Percentiles rank a stretch among this genome's conserved stretches.
Conservation (phyloP, 2,113 vertebrate species). For the Erythrocebus patas region DNA sequence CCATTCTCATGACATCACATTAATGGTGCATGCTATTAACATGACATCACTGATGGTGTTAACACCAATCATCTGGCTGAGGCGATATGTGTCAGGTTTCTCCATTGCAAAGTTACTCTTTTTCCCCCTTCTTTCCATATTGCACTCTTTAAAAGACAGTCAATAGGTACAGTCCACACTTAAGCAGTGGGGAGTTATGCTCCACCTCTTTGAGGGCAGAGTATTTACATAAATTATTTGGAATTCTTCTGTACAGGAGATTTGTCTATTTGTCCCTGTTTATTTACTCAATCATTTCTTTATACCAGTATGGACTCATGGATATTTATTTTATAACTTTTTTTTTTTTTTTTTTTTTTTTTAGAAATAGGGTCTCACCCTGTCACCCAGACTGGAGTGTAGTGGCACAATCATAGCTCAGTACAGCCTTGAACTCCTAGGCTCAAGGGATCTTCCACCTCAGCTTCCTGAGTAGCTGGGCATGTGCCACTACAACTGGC, state of each 20-base stretch:
- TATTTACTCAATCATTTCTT: not conserved
- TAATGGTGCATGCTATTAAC: not conserved
- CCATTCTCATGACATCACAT: not conserved
- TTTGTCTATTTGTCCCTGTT: not conserved
- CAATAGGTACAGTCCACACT: not conserved
- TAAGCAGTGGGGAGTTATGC: not conserved
- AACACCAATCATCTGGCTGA: not conserved
- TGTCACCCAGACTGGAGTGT: no score
- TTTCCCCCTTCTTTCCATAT: not conserved
- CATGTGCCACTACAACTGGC: no score
- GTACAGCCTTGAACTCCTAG: no score
- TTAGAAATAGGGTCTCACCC: no score
- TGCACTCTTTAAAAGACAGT: not conserved
- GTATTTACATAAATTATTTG: not conserved
- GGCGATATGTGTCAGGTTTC: not conserved
- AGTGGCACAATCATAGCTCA: no score
- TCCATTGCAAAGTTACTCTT: not conserved
- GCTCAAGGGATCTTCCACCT: no score
- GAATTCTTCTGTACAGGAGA: not conserved
- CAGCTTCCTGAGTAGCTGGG: no score
- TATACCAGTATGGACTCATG: not conserved
- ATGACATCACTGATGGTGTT: not conserved
- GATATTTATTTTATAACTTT: not conserved
- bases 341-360: no score
- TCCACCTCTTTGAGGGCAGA: not conserved